Evolutionary conservation across 2,113 vertebrate genomes (phyloP).

Genomic region (Cyanoderma ruficeps): DNA sequence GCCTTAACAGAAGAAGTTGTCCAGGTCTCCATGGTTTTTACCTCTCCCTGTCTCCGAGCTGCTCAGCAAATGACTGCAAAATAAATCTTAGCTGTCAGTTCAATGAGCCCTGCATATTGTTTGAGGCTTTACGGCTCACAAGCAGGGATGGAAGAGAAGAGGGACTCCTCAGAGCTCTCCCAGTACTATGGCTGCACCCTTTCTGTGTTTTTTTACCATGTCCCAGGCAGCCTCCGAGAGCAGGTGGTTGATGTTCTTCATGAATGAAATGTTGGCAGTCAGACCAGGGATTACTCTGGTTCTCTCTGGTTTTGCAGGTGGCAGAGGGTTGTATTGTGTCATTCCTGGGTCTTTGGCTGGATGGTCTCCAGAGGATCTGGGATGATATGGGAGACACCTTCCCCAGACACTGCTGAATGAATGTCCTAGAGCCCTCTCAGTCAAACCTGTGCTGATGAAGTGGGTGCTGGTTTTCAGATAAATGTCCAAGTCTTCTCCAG

Average conservation of each 20-base stretch:
- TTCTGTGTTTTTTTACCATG: background rate
- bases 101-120: background rate
- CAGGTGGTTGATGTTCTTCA: accelerated
- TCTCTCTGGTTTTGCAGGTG: background rate
- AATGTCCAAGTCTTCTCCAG: background rate
- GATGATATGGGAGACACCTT: background rate
- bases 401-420: background rate
- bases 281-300: background rate
- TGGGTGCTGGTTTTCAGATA: background rate
- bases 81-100: conserved; percentile 18
- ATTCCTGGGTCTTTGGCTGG: background rate
- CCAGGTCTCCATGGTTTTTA: background rate
- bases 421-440: background rate
- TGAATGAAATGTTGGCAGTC: background rate
- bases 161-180: background rate
- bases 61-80: background rate
- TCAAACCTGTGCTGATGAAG: background rate
- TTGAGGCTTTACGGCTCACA: background rate
- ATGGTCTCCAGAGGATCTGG: background rate
- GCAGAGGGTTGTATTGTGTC: background rate
- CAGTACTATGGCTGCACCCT: background rate
- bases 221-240: background rate
- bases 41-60: background rate
- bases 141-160: background rate
- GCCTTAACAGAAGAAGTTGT: background rate